Base-by-base conservation (phyloP, 1,140 invertebrate genomes). In the Drosophila neocordata region DNA sequence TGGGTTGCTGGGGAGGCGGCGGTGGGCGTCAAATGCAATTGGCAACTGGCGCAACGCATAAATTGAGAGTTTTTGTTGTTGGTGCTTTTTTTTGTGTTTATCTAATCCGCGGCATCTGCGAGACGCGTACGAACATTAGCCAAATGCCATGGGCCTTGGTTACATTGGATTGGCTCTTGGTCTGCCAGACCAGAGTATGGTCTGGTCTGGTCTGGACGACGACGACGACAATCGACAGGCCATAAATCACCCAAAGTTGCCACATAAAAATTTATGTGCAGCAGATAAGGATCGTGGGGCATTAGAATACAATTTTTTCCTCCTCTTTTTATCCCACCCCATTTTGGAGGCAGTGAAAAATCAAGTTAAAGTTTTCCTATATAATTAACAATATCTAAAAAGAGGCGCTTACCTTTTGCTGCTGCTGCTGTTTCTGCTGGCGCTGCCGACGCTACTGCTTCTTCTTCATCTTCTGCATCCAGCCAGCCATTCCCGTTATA, bases 211-310 rank as follows among this genome's bases (percentile, higher is more conserved):
- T 38, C 69, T 53, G 38, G 41, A 69, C 81, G 60, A 65, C 78
- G 72, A 73, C 78, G 75, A 79, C 79, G 83, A 87, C 83, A 88
- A 87, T 87, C 83, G 83, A 87, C 83, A 88, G 84, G 83, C 83
- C 79, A 87, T 87, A 87, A 88, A 87, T 87, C 83, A 87, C 83
- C 77, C 83, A 87, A 87, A 87, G 83, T 87, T 88, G 83, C 79
- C 83, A 79, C 84, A 87, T 48, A 48, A 69, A 83, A 87, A 87
- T 87, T 87, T 87, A 87, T 87, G 83, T 83, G 83, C 83, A 83
- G 69, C 75, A 73, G 83, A 87, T 87, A 83, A 87, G 87, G 78
- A 87, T 87, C 83, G 76, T 70, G 35, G 65, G 65, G 73, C 82
- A 88, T 87, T 87, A 87, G 83, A 87, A 87, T 87, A 89, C 83